Percentiles rank a stretch among this genome's conserved stretches.
Evolutionary conservation across 2,797 vertebrate genomes (phyloP).

Genomic region (Carapus acus): DNA sequence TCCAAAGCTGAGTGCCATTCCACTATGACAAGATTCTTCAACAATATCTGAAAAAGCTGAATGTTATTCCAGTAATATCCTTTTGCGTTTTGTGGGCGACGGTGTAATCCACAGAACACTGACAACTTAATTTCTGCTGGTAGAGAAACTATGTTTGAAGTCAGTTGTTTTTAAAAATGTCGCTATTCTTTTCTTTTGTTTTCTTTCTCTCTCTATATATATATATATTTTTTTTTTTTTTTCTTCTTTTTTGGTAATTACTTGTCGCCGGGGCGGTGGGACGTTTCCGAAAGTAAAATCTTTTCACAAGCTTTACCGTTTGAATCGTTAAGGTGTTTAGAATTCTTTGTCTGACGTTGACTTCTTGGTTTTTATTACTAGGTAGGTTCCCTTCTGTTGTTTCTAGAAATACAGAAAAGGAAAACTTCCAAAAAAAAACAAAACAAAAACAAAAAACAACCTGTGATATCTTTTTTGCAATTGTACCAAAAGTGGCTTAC

Average conservation of each 20-base stretch:
- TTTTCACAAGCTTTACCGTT: slow-evolving; percentile 86
- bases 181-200: slow-evolving; percentile 50
- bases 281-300: slow-evolving; percentile 75
- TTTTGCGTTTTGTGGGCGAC: slow-evolving; percentile 55
- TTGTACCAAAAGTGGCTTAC: slow-evolving; percentile 99
- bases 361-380: slow-evolving; percentile 87
- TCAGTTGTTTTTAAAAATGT: slow-evolving; percentile 55
- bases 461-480: slow-evolving; percentile 94
- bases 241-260: slow-evolving; percentile 71
- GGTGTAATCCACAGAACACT: slow-evolving; percentile 42
- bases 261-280: slow-evolving; percentile 74
- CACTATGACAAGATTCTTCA: slow-evolving; percentile 59
- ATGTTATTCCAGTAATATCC: slow-evolving; percentile 67
- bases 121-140: slow-evolving; percentile 53
- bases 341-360: slow-evolving; percentile 81
- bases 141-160: slow-evolving; percentile 52
- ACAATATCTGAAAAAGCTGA: slow-evolving; percentile 65
- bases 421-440: slow-evolving; percentile 67
- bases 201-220: slow-evolving; percentile 60
- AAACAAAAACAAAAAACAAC: slow-evolving; percentile 64
- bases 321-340: slow-evolving; percentile 83
- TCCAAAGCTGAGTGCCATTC: slow-evolving; percentile 64
- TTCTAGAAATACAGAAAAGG: slow-evolving; percentile 84
- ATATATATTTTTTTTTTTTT: slow-evolving; percentile 51
- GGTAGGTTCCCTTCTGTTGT: slow-evolving; percentile 86